phyloP scores from a whole-genome alignment of 2,888 invertebrate genomes.

The Drosophila algonquin region DNA sequence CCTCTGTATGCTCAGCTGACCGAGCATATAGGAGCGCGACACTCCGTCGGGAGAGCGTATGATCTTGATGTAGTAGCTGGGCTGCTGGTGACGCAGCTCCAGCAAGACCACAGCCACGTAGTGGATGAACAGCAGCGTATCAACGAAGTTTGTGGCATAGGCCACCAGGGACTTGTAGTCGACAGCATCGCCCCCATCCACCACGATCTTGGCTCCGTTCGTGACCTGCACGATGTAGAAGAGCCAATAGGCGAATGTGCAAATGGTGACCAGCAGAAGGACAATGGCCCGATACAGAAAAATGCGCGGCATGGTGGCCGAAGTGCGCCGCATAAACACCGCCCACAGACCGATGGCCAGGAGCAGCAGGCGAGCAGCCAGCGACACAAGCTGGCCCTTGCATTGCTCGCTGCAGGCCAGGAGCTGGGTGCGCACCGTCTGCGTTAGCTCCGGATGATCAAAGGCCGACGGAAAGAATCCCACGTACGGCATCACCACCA shows the following conservation, averaged over 20 bases:
- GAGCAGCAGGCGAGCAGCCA: conserved; percentile 95
- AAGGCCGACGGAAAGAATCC: conserved; percentile 91
- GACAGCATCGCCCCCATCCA: conserved; percentile 91
- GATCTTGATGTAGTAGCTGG: conserved; percentile 94
- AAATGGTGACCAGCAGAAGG: conserved; percentile 93
- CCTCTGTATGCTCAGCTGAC: conserved; percentile 96
- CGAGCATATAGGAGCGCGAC: conserved; percentile 93
- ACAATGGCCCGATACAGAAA: conserved; percentile 95
- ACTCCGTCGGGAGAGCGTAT: conserved; percentile 98
- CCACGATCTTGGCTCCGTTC: conserved; percentile 91
- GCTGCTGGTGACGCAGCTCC: conserved; percentile 96
- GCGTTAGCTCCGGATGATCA: conserved; percentile 88
- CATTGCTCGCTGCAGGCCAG: conserved; percentile 96
- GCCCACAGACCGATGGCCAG: conserved; percentile 96
- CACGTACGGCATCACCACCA: conserved; percentile 97
- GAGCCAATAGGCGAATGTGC: conserved; percentile 98
- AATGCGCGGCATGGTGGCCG: conserved; percentile 95
- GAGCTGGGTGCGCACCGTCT: conserved; percentile 88
- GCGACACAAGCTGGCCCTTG: conserved; percentile 95
- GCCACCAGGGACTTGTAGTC: conserved; percentile 95
- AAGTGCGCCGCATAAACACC: conserved; percentile 92
- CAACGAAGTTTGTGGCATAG: conserved; percentile 96
- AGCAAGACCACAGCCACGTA: conserved; percentile 96
- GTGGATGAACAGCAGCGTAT: conserved; percentile 97
- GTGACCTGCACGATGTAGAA: conserved; percentile 96